Evolutionary conservation across 37 sponge, comb jelly and placozoan species (phyloP).

Genomic region (Beroe ovata): DNA sequence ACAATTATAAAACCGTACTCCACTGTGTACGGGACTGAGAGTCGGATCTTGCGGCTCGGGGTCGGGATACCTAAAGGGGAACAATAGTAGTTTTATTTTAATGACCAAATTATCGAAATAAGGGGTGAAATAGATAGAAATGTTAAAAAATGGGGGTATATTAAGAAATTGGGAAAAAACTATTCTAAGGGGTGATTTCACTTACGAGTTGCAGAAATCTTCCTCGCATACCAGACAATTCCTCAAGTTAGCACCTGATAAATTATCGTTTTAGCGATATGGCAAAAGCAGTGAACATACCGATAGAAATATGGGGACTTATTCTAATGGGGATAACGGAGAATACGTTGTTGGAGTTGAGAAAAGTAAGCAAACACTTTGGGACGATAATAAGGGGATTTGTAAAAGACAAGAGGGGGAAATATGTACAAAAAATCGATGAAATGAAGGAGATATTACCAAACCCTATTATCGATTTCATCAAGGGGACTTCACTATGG

Average conservation of each 20-base stretch:
- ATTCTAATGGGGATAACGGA: background rate
- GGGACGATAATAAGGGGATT: background rate
- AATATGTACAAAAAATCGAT: background rate
- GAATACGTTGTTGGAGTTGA: background rate
- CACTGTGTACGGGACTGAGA: too few relatives aligned
- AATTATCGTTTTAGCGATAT: background rate
- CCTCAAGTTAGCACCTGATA: background rate
- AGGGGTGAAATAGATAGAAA: too few relatives aligned
- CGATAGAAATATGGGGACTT: background rate
- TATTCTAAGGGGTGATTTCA: too few relatives aligned
- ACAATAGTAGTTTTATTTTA: too few relatives aligned
- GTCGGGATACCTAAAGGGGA: too few relatives aligned
- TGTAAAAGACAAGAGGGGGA: background rate
- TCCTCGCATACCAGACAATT: background rate
- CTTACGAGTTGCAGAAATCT: background rate
- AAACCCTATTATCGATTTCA: background rate
- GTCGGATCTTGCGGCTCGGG: too few relatives aligned
- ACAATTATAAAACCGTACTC: too few relatives aligned
- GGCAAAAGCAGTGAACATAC: background rate
- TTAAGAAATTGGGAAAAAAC: too few relatives aligned
- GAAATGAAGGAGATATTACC: background rate
- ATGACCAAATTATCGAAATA: too few relatives aligned
- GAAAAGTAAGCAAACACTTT: background rate
- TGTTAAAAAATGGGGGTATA: too few relatives aligned
- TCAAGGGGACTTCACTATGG: background rate